Conservation (phyloP, 2,888 invertebrate genomes). For the Ryuthela nishihirai region DNA sequence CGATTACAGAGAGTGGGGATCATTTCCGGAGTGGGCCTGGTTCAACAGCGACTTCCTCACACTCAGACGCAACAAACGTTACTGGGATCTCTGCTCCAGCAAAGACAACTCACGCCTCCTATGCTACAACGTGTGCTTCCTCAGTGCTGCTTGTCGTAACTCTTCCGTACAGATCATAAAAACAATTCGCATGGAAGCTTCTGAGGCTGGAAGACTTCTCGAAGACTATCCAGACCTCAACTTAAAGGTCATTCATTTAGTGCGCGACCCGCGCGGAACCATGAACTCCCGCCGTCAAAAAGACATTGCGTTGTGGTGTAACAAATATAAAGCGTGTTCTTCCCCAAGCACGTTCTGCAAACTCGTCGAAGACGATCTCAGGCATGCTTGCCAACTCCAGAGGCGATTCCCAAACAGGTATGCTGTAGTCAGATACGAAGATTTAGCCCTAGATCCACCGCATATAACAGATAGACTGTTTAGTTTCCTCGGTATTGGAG, state of each 20-base stretch:
- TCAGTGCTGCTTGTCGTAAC: constrained; percentile 42
- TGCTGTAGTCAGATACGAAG: constrained; percentile 43
- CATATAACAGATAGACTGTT: constrained; percentile 41
- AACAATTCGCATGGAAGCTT: constrained; percentile 43
- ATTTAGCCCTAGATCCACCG: constrained; percentile 42
- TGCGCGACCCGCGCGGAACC: constrained; percentile 45
- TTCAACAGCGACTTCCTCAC: constrained; percentile 28
- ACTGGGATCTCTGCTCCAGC: constrained; percentile 42
- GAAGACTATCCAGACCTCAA: constrained; percentile 37
- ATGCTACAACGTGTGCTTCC: constrained; percentile 42
- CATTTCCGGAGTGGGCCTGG: constrained; percentile 35
- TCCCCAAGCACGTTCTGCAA: constrained; percentile 42
- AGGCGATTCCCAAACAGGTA: constrained; percentile 41
- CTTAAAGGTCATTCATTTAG: constrained; percentile 43
- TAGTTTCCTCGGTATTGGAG: constrained; percentile 44
- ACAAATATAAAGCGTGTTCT: constrained; percentile 41
- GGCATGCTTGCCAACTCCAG: constrained; percentile 38
- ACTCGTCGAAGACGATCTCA: constrained; percentile 41
- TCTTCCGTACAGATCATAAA: constrained; percentile 44
- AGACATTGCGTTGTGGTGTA: constrained; percentile 43
- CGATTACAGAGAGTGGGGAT: constrained; percentile 31
- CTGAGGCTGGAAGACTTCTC: constrained; percentile 39
- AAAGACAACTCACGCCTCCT: constrained; percentile 30
- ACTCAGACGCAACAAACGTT: constrained; percentile 40
- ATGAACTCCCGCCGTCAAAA: constrained; percentile 43